A percentile compares a stretch with the other conserved stretches of the same genome.
These are phyloP conservation scores for Linurgus olivaceus DNA, from an alignment of 2,797 vertebrate species.

Conservation along the genomic window DNA sequence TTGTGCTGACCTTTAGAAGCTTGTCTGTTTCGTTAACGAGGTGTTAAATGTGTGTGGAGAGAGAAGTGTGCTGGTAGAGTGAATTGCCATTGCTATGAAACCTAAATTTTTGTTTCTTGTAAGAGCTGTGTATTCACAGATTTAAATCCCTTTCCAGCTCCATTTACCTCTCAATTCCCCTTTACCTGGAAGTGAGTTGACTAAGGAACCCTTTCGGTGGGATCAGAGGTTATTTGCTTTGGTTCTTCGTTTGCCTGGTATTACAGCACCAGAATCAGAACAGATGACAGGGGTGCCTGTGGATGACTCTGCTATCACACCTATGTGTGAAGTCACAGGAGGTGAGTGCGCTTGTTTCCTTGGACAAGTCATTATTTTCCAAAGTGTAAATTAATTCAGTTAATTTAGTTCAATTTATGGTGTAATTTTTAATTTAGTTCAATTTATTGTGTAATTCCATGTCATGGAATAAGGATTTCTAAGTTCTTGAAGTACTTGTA, in stretches of 20 bases:
- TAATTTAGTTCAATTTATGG: neutral
- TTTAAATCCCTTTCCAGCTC: slow-evolving; percentile 78
- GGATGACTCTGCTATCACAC: slow-evolving; percentile 93
- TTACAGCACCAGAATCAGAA: slow-evolving; percentile 86
- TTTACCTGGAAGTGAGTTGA: slow-evolving; percentile 94
- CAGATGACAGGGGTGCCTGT: slow-evolving; percentile 86
- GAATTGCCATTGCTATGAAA: neutral
- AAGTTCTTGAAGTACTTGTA: neutral
- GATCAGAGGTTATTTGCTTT: slow-evolving; percentile 95
- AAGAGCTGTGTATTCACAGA: neutral
- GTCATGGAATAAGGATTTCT: neutral
- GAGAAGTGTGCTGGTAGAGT: neutral
- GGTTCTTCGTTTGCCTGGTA: slow-evolving; percentile 90
- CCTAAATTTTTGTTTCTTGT: neutral
- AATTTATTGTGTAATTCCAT: neutral
- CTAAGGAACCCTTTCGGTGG: slow-evolving; percentile 98
- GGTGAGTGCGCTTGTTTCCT: slow-evolving; percentile 73
- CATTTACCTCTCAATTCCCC: slow-evolving; percentile 95
- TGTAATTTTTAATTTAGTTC: neutral
- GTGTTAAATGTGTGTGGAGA: neutral
- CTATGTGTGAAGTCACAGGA: slow-evolving; percentile 97
- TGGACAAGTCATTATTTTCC: neutral
- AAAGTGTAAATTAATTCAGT: neutral
- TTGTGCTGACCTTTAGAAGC: neutral
- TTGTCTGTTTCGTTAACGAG: neutral